Percentiles rank a stretch among this genome's conserved stretches.
Conservation (phyloP, 2,888 invertebrate genomes). For the Tetropium fuscum region DNA sequence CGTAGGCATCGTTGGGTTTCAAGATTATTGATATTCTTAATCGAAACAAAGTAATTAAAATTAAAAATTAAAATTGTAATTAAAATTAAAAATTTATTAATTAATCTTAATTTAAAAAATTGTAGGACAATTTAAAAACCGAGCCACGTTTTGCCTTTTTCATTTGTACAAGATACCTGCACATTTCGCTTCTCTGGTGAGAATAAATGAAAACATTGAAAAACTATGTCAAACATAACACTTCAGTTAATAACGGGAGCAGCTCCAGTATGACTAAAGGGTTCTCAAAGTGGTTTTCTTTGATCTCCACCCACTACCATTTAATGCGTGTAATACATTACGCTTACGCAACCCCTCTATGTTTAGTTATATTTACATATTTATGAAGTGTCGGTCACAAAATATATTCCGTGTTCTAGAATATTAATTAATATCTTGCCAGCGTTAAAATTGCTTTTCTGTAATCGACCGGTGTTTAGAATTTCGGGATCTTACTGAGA, state of each 20-base stretch:
- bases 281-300: conserved; percentile 12
- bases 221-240: conserved; percentile 18
- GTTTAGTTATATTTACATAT: conserved; percentile 13
- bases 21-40: too few relatives aligned
- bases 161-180: too few relatives aligned
- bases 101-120: too few relatives aligned
- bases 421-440: conserved; percentile 3
- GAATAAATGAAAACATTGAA: conserved; percentile 14
- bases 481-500: too few relatives aligned
- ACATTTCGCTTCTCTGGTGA: conserved; percentile 4
- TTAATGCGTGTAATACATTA: conserved; percentile 1
- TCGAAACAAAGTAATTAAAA: too few relatives aligned
- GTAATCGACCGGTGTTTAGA: too few relatives aligned
- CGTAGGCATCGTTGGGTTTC: too few relatives aligned
- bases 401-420: conserved; percentile 4
- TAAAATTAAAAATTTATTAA: too few relatives aligned
- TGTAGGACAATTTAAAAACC: too few relatives aligned
- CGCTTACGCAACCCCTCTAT: neutral
- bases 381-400: neutral
- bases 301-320: conserved; percentile 8
- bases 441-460: too few relatives aligned
- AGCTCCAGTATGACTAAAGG: conserved; percentile 16
- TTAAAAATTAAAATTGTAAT: too few relatives aligned
- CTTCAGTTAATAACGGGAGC: conserved; percentile 18
- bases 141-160: too few relatives aligned